These are phyloP conservation scores for Epinephelus coioides DNA, from an alignment of 2,797 vertebrate species.

Conservation along the genomic window DNA sequence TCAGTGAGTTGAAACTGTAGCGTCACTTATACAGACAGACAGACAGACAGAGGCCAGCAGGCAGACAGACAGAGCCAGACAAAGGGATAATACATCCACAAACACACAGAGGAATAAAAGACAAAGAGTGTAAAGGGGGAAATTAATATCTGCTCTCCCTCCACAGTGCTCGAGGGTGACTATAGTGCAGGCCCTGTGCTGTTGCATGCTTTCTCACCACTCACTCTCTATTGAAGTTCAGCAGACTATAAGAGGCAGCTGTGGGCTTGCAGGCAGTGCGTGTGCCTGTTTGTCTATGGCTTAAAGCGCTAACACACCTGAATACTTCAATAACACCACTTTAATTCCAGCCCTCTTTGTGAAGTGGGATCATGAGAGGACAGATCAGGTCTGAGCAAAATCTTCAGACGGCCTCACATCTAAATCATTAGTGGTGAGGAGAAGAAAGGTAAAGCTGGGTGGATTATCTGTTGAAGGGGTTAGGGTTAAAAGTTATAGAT, in stretches of 20 bases:
- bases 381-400: conserved; percentile 25
- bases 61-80: conserved; percentile 27
- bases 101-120: background rate
- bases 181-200: conserved; percentile 37
- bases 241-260: conserved; percentile 47
- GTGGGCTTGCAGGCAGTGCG: conserved; percentile 44
- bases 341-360: conserved; percentile 37
- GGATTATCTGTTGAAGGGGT: conserved; percentile 30
- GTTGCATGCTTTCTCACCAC: conserved; percentile 46
- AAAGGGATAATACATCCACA: conserved; percentile 26
- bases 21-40: conserved; percentile 3
- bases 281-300: conserved; percentile 49
- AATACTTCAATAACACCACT: conserved; percentile 45
- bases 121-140: conserved; percentile 18
- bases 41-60: background rate
- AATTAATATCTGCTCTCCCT: conserved; percentile 60
- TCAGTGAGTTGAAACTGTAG: background rate
- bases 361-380: conserved; percentile 47
- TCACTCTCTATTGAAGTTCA: conserved; percentile 58
- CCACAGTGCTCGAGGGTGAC: conserved; percentile 48
- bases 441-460: conserved; percentile 23
- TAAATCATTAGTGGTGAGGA: conserved; percentile 46
- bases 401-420: conserved; percentile 42
- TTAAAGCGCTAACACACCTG: conserved; percentile 53
- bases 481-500: background rate